phyloP scores from a whole-genome alignment of 2,113 vertebrate genomes.

The Nestor notabilis region DNA sequence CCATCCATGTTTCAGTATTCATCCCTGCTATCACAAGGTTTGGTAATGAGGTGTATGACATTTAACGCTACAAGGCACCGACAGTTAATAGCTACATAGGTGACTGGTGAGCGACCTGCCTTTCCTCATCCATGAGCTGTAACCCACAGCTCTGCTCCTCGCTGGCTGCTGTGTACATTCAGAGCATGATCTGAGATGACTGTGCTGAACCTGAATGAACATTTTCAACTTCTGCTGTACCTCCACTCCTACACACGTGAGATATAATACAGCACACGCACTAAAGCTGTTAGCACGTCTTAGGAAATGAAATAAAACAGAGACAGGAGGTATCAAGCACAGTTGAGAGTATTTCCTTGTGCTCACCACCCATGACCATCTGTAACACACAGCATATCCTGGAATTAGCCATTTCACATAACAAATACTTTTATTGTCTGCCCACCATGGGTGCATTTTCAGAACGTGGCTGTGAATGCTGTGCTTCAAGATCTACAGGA shows the following conservation, averaged over 20 bases:
- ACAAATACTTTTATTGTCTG: background rate
- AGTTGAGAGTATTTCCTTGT: background rate
- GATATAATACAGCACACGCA: background rate
- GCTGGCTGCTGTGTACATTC: fast-evolving
- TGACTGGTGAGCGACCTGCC: background rate
- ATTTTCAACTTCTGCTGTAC: background rate
- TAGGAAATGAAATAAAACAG: background rate
- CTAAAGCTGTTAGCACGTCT: fast-evolving
- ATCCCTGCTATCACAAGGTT: background rate
- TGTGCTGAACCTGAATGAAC: background rate
- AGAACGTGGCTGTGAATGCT: background rate
- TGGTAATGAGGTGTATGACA: background rate
- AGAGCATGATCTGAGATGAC: background rate
- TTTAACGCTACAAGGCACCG: background rate
- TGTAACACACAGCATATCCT: background rate
- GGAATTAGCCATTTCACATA: background rate
- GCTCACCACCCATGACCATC: fast-evolving
- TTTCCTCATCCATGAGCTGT: background rate
- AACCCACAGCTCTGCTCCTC: background rate
- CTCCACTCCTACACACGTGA: fast-evolving
- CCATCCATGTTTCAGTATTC: background rate
- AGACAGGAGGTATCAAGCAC: fast-evolving
- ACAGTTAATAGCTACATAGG: background rate
- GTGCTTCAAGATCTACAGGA: background rate
- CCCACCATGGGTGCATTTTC: background rate